Base-by-base conservation (phyloP, 2,797 vertebrate genomes). In the Adelosebastes latens region DNA sequence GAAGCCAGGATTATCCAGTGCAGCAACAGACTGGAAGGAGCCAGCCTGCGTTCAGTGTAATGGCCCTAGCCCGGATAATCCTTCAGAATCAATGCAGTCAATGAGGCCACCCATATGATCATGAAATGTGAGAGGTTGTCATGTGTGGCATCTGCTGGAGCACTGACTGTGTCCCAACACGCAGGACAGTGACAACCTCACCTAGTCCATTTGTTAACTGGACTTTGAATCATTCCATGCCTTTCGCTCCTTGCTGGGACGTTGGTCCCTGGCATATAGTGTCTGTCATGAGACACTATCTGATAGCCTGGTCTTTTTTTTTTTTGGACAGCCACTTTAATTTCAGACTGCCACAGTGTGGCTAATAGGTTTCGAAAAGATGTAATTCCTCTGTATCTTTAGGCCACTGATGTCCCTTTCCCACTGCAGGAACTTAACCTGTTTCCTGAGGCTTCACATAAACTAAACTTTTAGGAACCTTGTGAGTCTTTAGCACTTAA, bases 71-170 rank as follows among this genome's bases (percentile, higher is more conserved):
- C 83, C 74, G 77, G 90, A 80, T 94, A 93, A 91, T 91, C 89
- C 91, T 88, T 93, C 89, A 90, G 87, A 94, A 95, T 95, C 94
- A 92, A 91, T 93, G 86, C 79, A 87, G 89, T 91, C 93, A 90
- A 92, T 92, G 92, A 94, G 89, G 92, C 84, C 87, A 89, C 89
- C 88, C 91, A 75, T 93, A 88, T 87, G 84, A 93, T 92, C 85
- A 85, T 93, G 90, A 93, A 93, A 94, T 92, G 91, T 90, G 88
- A 93, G 90, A 87, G 73, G 85, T 87, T 88, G 89, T 91, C 90
- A 87, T 87, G 87, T 82, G 87, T 79, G 86, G 88, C 88, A 89
- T 90, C 91, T 91, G 91, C 89, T 64, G 79, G 80, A 81, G 87
- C 86, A 72, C 82, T 24, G 80, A 79, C 80, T 83, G 83, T 69